Evolutionary conservation across 1,140 invertebrate genomes (phyloP), one percentile per base, ranked within the genome.

Genomic region (Drosophila parvula): DNA sequence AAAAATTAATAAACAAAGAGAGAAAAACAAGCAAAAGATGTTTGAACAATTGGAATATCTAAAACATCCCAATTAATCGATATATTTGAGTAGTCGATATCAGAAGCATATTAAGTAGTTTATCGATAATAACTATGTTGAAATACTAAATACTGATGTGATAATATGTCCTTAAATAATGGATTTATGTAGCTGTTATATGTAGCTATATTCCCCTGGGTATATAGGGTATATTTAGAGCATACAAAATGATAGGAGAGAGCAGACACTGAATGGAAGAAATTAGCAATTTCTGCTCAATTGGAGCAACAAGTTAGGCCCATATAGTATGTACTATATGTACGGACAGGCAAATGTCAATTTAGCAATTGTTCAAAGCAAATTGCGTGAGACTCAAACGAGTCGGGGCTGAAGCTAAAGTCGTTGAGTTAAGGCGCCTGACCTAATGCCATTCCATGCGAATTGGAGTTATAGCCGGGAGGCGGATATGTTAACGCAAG

Each of bases 341-440:
- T 53, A 36, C 18, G 38, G 34, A 40, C 69, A 61, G 47, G 16
- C 55, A 45, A 62, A 74, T 78, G 79, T 53, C 64, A 79, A 83
- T 83, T 83, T 56, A 79, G 71, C 64, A 70, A 83, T 83, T 83
- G 58, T 63, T 77, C 44, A 70, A 60, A 78, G 64, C 57, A 79
- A 83, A 83, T 83, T 83, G 80, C 76, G 76, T 83, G 79, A 79
- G 80, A 83, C 70, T 75, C 76, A 40, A 53, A 70, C 56, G 18
- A 71, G 51, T 70, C 70, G 50, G 34, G 34, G 50, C 55, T 43
- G 48, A 38, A 47, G 41, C 55, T 34, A 27, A 34, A 55, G 51
- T 55, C 34, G 51, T 36, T 18, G 50, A 22, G 32, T 22, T 53
- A 36, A 53, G 68, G 43, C 68, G 28, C 41, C 68, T 71, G 68